phyloP scores from a whole-genome alignment of 2,797 vertebrate species.

The Lepilemur ruficaudatus region DNA sequence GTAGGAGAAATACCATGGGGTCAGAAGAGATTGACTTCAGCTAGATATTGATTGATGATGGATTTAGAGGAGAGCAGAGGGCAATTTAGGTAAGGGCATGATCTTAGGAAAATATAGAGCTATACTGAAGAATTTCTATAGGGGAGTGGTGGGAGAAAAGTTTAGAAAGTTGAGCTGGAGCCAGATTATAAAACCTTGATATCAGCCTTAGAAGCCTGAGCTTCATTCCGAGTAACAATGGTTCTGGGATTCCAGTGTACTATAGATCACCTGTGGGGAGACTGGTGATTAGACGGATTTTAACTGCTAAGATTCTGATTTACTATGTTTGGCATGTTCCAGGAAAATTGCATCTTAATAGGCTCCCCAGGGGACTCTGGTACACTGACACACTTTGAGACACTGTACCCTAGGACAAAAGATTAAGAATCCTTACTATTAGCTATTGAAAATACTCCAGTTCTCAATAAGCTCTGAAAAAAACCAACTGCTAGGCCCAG shows the following conservation, averaged over 20 bases:
- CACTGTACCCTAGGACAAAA: not conserved
- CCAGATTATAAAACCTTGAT: not conserved
- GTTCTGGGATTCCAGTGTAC: not conserved
- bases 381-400: not conserved
- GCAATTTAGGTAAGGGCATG: not conserved
- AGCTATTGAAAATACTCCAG: not conserved
- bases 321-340: not conserved
- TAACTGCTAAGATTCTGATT: not conserved
- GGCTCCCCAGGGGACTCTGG: not conserved
- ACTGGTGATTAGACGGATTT: not conserved
- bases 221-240: not conserved
- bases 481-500: not conserved
- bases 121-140: not conserved
- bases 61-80: not conserved
- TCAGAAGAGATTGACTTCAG: not conserved
- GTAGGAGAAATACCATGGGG: not conserved
- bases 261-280: not conserved
- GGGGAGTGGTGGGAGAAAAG: not conserved
- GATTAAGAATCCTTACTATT: not conserved
- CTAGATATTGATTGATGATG: not conserved
- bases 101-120: not conserved
- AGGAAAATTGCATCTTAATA: not conserved
- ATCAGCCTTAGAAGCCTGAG: not conserved
- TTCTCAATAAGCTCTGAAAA: not conserved
- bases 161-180: not conserved